These are phyloP conservation scores for Austrolebias charrua DNA, from an alignment of 2,797 vertebrate species.

Conservation along the genomic window DNA sequence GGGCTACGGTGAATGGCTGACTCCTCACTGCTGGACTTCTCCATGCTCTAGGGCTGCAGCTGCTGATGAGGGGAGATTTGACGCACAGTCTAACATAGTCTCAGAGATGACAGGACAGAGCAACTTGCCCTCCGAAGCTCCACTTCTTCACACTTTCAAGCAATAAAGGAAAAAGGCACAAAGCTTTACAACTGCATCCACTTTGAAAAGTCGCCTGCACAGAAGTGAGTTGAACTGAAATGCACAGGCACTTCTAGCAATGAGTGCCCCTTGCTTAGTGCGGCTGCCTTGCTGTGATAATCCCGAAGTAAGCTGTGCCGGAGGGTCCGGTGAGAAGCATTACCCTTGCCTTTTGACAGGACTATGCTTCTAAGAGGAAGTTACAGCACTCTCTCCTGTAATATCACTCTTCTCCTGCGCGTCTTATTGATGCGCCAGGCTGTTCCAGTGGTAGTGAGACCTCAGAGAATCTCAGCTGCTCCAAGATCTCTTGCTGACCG, in stretches of 20 bases:
- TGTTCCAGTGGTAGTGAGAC: conserved; percentile 49
- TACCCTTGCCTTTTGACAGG: conserved; percentile 38
- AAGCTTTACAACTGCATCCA: conserved; percentile 45
- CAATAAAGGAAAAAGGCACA: conserved; percentile 27
- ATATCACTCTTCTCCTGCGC: conserved; percentile 54
- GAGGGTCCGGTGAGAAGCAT: conserved; percentile 55
- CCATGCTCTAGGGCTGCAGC: conserved; percentile 89
- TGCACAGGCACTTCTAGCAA: conserved; percentile 40
- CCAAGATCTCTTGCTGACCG: conserved; percentile 67
- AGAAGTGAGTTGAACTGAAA: conserved; percentile 32
- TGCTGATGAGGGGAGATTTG: conserved; percentile 72
- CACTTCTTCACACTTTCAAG: conserved; percentile 41
- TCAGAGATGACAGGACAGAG: conserved; percentile 72
- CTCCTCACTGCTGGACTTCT: conserved; percentile 99
- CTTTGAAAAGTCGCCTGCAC: conserved; percentile 28
- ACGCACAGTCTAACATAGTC: conserved; percentile 88
- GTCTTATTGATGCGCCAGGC: conserved; percentile 38
- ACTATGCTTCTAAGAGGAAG: conserved; percentile 48
- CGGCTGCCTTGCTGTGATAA: conserved; percentile 53
- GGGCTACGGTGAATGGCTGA: conserved; percentile 98
- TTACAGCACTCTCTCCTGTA: conserved; percentile 47
- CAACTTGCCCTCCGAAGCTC: conserved; percentile 48
- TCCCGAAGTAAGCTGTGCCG: conserved; percentile 57
- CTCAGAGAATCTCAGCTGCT: conserved; percentile 65
- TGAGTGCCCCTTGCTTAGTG: conserved; percentile 41